Evolutionary conservation across 1,140 invertebrate species (phyloP), one percentile per base, ranked within the genome.

Genomic region (Drosophila sp.): DNA sequence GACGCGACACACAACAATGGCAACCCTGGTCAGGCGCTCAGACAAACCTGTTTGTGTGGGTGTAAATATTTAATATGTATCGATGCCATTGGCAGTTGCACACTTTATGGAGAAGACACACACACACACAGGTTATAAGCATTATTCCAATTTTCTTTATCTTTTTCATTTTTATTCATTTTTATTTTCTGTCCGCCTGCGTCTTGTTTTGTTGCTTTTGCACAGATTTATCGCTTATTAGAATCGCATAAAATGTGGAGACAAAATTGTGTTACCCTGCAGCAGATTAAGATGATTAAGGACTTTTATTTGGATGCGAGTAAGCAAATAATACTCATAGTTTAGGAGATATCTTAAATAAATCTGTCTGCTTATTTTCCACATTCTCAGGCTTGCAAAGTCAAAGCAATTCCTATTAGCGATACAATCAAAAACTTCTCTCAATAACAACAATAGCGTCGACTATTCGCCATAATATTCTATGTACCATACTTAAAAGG

Each of bases 61-160:
- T 53, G 75, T 83, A 75, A 81, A 81, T 84, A 86, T 86, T 84
- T 77, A 86, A 86, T 84, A 86, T 66, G 66, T 78, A 75, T 78
- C 63, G 63, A 65, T 78, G 66, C 67, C 75, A 81, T 63, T 81
- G 78, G 74, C 78, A 87, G 73, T 65, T 78, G 69, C 51, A 51
- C 61, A 38, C 25, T 59, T 66, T 57, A 56, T 38, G 54, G 27
- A 13, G 5, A 13, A 36, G 53, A 53, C 27, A 4, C 27, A 6
- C 34, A 14, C 27, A 34, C 48, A 16, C 25, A 34, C 29, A 41
- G 61, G 48, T 41, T 64, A 64, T 53, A 64, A 63, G 61, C 48
- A 63, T 43, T 63, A 29, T 45, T 48, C 18, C 50, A 21, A 45
- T 11, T 46, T 5, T 18, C 7, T 46, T 7, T n/a, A n/a, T n/a